Percentiles rank a stretch among this genome's conserved stretches.
phyloP scores from a whole-genome alignment of 2,113 vertebrate genomes.

The Ariopsis seemanni region DNA sequence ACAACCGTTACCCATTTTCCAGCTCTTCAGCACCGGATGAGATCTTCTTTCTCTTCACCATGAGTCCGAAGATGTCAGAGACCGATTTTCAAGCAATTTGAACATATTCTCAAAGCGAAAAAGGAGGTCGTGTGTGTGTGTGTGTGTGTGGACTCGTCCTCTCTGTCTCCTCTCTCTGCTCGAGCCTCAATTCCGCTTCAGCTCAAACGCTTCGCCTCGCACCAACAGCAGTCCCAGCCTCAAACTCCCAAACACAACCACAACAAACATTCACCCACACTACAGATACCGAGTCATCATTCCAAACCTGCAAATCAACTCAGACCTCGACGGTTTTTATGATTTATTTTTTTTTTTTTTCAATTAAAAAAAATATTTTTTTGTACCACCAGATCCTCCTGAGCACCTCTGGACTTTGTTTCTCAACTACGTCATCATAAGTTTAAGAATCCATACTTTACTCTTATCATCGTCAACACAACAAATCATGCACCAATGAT shows the following conservation, averaged over 20 bases:
- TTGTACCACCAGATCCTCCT: slow-evolving; percentile 8
- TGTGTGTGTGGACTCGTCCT: slow-evolving; percentile 63
- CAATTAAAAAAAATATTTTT: no score
- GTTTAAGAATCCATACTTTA: slow-evolving; percentile 45
- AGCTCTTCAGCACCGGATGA: slow-evolving; percentile 73
- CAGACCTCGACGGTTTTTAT: not conserved
- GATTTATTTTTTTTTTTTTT: no score
- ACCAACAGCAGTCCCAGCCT: slow-evolving; percentile 66
- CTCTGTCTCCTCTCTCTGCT: slow-evolving; percentile 55
- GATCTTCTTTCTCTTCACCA: slow-evolving; percentile 86
- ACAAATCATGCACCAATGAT: not conserved
- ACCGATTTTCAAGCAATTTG: slow-evolving; percentile 64
- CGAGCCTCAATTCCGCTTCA: slow-evolving; percentile 78
- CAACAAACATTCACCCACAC: slow-evolving; percentile 8
- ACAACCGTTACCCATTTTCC: slow-evolving; percentile 75
- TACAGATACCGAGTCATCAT: slow-evolving; percentile 10
- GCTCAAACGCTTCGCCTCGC: slow-evolving; percentile 68
- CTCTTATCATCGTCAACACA: not conserved
- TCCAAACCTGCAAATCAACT: not conserved
- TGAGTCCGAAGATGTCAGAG: slow-evolving; percentile 74
- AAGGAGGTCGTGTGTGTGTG: slow-evolving; percentile 56
- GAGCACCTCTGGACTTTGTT: slow-evolving; percentile 51
- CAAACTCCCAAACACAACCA: slow-evolving; percentile 43
- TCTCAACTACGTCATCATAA: slow-evolving; percentile 51
- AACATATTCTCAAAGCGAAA: slow-evolving; percentile 78